Evolutionary conservation across 2,888 invertebrate species (phyloP).

Genomic region (Alloscopus bannaensis): DNA sequence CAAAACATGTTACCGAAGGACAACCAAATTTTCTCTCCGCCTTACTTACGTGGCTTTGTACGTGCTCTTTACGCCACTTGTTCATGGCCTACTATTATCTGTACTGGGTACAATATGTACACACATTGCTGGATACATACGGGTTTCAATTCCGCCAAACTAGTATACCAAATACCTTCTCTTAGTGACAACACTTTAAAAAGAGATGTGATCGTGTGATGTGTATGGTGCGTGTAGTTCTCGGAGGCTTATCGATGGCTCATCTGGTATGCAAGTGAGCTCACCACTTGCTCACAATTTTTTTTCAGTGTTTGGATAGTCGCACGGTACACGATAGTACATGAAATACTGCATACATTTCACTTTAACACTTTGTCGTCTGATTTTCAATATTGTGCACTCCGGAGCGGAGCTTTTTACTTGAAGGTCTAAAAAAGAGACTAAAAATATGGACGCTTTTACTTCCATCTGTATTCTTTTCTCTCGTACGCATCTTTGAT

Average conservation of each 20-base stretch:
- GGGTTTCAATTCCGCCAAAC: neutral
- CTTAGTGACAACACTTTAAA: neutral
- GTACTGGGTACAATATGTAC: too few relatives aligned
- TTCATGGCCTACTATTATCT: too few relatives aligned
- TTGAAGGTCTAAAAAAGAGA: neutral
- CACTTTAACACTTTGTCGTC: neutral
- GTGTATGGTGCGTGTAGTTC: conserved; percentile 14
- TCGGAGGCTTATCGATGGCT: conserved; percentile 37
- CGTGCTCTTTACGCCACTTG: too few relatives aligned
- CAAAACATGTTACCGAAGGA: too few relatives aligned
- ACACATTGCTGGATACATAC: too few relatives aligned
- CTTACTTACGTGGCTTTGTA: too few relatives aligned
- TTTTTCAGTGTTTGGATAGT: conserved; percentile 25
- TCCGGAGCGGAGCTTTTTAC: neutral
- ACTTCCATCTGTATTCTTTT: neutral
- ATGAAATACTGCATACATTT: neutral
- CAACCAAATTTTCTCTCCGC: too few relatives aligned
- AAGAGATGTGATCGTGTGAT: conserved; percentile 16
- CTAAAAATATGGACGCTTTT: conserved; percentile 25
- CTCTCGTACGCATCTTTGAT: conserved; percentile 27
- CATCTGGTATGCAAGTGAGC: conserved; percentile 50
- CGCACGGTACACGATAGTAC: neutral
- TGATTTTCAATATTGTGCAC: conserved; percentile 16
- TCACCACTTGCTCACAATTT: conserved; percentile 48
- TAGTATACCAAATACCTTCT: neutral